A percentile compares a stretch with the other conserved stretches of the same genome.
Evolutionary conservation across 2,113 vertebrate genomes (phyloP).

Genomic region (Naja naja): DNA sequence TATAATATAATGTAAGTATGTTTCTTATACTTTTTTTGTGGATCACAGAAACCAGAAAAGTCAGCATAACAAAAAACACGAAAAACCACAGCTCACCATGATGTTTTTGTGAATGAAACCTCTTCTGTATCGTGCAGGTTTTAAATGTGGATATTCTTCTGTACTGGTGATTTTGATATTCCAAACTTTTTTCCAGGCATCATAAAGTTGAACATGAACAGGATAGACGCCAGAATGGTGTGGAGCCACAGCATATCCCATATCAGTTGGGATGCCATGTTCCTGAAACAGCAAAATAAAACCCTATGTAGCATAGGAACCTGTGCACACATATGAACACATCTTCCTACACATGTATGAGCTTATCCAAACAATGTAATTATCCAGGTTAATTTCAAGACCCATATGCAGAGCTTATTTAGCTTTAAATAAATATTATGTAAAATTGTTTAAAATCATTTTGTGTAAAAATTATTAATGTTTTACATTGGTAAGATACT

Average conservation of each 20-base stretch:
- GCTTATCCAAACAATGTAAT: not conserved
- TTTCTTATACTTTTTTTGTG: not conserved
- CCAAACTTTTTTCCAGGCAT: conserved; percentile 96
- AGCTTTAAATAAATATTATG: not conserved
- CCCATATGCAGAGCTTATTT: not conserved
- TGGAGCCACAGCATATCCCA: conserved; percentile 94
- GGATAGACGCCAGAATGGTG: conserved; percentile 97
- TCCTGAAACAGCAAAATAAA: conserved; percentile 73
- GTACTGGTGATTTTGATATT: conserved; percentile 94
- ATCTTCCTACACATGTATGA: not conserved
- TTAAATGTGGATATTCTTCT: conserved; percentile 95
- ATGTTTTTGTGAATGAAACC: conserved; percentile 94
- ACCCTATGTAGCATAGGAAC: not conserved
- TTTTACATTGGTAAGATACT: not conserved
- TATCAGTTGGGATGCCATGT: conserved; percentile 89
- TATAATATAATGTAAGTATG: no score
- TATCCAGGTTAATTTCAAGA: not conserved
- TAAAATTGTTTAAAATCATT: not conserved
- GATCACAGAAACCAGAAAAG: not conserved
- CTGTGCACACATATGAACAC: not conserved
- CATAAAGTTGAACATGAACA: conserved; percentile 93
- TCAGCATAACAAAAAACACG: not conserved
- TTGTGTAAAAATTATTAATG: not conserved
- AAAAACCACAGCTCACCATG: conserved; percentile 77
- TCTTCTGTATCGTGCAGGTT: conserved; percentile 89